phyloP scores from a whole-genome alignment of 2,797 vertebrate genomes.

The Discoglossus pictus region DNA sequence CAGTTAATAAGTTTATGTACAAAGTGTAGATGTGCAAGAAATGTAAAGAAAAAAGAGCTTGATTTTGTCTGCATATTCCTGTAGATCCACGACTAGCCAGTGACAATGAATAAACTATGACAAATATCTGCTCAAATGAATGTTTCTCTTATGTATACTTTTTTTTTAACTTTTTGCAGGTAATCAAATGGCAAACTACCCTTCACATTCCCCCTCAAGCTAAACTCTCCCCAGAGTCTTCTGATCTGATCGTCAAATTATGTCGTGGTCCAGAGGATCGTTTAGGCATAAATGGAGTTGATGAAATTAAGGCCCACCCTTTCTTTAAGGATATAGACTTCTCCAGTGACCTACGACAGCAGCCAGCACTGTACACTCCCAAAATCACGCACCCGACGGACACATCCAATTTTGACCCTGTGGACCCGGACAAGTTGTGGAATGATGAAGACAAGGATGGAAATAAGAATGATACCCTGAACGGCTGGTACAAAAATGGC shows the following conservation, averaged over 20 bases:
- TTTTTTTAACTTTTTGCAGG: slow-evolving; percentile 72
- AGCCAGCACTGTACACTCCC: slow-evolving; percentile 88
- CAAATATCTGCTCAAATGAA: too few species aligned
- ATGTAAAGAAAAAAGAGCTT: too few species aligned
- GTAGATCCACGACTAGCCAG: too few species aligned
- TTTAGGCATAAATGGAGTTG: slow-evolving; percentile 87
- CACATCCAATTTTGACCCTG: slow-evolving; percentile 97
- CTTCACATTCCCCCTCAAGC: slow-evolving; percentile 89
- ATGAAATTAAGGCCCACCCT: slow-evolving; percentile 94
- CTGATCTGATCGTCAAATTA: slow-evolving; percentile 90
- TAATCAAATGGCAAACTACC: slow-evolving; percentile 93
- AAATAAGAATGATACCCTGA: slow-evolving; percentile 88
- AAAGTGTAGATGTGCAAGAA: too few species aligned
- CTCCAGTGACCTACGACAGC: slow-evolving; percentile 88
- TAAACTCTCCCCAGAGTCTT: slow-evolving; percentile 90
- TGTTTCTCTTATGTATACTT: not conserved
- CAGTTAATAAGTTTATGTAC: too few species aligned
- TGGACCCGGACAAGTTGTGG: slow-evolving; percentile 95
- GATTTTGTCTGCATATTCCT: too few species aligned
- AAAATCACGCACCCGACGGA: slow-evolving; percentile 94
- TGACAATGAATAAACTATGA: too few species aligned
- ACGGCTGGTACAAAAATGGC: slow-evolving; percentile 91
- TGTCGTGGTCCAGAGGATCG: slow-evolving; percentile 94
- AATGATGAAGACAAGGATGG: slow-evolving; percentile 79
- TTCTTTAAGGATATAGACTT: slow-evolving; percentile 92